phyloP scores from a whole-genome alignment of 2,797 vertebrate species.

The Sphenopsis melanotis region DNA sequence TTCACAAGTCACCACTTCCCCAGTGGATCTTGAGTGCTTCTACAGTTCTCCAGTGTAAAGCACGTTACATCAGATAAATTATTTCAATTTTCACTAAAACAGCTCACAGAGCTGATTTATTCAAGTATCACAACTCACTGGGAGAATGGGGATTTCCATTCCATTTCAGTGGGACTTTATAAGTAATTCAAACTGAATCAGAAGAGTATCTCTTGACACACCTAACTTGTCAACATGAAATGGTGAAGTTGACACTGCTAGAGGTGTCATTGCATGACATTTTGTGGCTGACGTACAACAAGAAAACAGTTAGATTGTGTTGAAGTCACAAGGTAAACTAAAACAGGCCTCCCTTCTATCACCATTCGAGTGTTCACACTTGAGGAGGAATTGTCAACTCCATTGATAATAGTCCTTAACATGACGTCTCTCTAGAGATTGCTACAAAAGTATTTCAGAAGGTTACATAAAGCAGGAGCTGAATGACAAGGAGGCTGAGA shows the following conservation, averaged over 20 bases:
- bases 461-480: neutral
- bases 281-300: neutral
- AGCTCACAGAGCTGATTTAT: neutral
- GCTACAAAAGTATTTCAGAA: neutral
- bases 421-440: neutral
- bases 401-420: neutral
- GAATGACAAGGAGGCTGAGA: neutral
- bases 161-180: fast-evolving
- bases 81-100: neutral
- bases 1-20: neutral
- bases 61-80: neutral
- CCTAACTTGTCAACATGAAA: neutral
- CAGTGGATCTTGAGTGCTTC: neutral
- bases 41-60: neutral
- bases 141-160: neutral
- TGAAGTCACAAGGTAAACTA: neutral
- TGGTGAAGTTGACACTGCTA: neutral
- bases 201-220: neutral
- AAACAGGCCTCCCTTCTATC: neutral
- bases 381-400: neutral
- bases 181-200: neutral
- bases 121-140: neutral
- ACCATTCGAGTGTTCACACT: neutral
- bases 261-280: neutral
- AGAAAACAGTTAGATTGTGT: neutral